phyloP scores from a whole-genome alignment of 2,797 vertebrate genomes.

The Neomorphus geoffroyi region DNA sequence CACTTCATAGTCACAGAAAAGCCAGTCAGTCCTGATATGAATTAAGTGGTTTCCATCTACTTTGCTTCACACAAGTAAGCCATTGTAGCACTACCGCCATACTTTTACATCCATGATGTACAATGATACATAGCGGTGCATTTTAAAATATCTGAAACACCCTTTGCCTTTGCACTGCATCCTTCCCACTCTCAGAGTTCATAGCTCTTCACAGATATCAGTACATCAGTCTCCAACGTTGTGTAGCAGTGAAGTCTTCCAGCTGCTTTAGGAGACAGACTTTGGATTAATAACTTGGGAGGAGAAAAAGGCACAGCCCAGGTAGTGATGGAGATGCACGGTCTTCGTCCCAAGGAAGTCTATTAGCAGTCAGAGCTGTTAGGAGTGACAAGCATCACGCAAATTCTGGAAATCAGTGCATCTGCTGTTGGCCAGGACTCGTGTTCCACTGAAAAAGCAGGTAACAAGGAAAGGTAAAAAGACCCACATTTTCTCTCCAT shows the following conservation, averaged over 20 bases:
- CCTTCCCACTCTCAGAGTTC: background rate
- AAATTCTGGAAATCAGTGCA: background rate
- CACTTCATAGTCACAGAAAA: background rate
- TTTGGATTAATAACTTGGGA: background rate
- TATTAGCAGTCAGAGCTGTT: background rate
- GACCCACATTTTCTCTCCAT: background rate
- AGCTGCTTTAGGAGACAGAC: background rate
- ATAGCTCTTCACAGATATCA: background rate
- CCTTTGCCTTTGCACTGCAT: background rate
- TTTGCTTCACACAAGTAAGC: background rate
- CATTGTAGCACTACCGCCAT: background rate
- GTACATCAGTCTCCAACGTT: background rate
- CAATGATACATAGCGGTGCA: background rate
- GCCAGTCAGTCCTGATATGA: background rate
- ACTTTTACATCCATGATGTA: background rate
- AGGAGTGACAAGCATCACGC: background rate
- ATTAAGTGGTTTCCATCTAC: background rate
- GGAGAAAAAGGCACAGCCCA: background rate
- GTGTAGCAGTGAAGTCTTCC: background rate
- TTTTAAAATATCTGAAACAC: background rate
- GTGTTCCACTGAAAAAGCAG: background rate
- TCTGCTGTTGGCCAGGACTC: background rate
- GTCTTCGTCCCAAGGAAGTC: background rate
- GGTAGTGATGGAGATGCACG: background rate
- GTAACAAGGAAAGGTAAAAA: background rate